Percentiles rank a stretch among this genome's conserved stretches.
phyloP scores from a whole-genome alignment of 1,140 invertebrate genomes.

The Condylostylus longicornis region DNA sequence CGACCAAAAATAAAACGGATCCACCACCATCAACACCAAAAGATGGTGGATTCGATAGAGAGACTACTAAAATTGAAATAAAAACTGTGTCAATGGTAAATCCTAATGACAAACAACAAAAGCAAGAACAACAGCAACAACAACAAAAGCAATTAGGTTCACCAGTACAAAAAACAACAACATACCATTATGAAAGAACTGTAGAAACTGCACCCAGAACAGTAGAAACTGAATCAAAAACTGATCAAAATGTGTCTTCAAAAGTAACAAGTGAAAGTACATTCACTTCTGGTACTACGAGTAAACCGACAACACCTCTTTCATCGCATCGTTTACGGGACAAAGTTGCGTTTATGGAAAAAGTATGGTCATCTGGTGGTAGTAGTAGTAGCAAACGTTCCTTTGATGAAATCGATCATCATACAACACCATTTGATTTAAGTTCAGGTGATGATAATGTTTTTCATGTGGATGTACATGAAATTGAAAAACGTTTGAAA shows the following conservation, averaged over 20 bases:
- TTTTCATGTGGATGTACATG: constrained; percentile 37
- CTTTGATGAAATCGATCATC: not conserved
- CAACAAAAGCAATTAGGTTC: constrained; percentile 26
- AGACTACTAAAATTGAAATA: constrained; percentile 1
- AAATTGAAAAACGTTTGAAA: constrained; percentile 41
- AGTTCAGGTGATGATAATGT: constrained; percentile 23
- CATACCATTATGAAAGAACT: not conserved
- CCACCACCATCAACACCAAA: constrained; percentile 18
- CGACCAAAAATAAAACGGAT: constrained; percentile 24
- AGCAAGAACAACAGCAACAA: constrained; percentile 17
- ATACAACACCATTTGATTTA: not conserved
- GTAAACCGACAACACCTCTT: constrained; percentile 22
- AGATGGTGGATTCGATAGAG: constrained; percentile 4
- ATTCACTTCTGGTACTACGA: too few species aligned
- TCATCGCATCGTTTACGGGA: constrained; percentile 44
- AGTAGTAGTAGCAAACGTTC: constrained; percentile 20
- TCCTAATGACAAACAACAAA: too few species aligned
- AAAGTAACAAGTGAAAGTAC: too few species aligned
- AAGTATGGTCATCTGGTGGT: constrained; percentile 45
- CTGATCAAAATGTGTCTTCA: too few species aligned
- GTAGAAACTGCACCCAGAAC: too few species aligned
- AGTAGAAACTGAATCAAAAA: too few species aligned
- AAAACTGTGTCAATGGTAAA: constrained; percentile 2
- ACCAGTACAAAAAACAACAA: constrained; percentile 12
- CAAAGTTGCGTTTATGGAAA: constrained; percentile 60